A percentile compares a stretch with the other conserved stretches of the same genome.
Evolutionary conservation across 2,888 invertebrate genomes (phyloP).

Genomic region (Amblyteles armatorius): DNA sequence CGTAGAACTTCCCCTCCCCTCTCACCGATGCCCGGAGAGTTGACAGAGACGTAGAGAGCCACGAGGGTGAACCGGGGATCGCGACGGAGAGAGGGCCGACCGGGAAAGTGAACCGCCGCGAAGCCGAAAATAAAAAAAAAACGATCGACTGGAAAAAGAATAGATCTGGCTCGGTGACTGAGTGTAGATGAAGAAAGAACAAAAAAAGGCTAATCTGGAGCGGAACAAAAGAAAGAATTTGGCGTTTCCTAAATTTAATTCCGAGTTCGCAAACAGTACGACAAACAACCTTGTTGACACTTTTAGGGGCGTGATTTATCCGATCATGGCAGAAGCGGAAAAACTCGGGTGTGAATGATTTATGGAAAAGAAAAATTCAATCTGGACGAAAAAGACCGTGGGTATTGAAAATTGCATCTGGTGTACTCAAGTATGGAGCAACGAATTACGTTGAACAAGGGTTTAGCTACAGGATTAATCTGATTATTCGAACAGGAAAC

Average conservation of each 20-base stretch:
- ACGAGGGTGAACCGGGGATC: neutral
- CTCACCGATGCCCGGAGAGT: constrained; percentile 28
- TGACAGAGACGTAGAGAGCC: constrained; percentile 32
- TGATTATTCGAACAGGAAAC: neutral
- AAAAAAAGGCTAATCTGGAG: constrained; percentile 11
- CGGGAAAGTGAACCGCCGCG: constrained; percentile 3
- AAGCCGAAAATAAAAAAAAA: constrained; percentile 44
- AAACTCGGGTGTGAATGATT: neutral
- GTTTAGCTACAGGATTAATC: neutral
- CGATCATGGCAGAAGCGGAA: neutral
- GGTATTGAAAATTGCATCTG: neutral
- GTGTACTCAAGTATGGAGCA: neutral
- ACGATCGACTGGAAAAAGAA: constrained; percentile 30
- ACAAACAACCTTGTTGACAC: neutral
- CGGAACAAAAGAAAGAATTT: neutral
- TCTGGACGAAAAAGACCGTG: neutral
- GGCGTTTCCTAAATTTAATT: neutral
- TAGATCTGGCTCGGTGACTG: constrained; percentile 26
- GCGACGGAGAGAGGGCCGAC: constrained; percentile 4
- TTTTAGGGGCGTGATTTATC: neutral
- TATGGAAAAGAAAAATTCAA: neutral
- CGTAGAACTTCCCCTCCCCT: constrained; percentile 17
- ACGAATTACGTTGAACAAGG: neutral
- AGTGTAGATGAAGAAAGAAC: neutral
- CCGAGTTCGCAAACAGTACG: neutral